Evolutionary conservation across 2,888 invertebrate species (phyloP).

Genomic region (Eurytoma californica): DNA sequence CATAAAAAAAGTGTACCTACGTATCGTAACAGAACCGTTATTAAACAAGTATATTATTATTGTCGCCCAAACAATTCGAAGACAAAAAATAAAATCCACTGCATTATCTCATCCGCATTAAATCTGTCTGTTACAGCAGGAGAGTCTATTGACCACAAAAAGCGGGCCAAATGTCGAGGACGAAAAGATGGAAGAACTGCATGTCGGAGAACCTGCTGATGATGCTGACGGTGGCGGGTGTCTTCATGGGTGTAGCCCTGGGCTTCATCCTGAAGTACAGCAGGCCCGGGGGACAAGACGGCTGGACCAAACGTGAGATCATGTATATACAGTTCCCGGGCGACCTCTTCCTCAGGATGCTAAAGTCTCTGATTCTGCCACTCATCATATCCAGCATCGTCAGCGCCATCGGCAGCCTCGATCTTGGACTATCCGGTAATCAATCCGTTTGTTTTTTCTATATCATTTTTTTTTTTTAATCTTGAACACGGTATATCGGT

Average conservation of each 20-base stretch:
- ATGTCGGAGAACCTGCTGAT: conserved; percentile 76
- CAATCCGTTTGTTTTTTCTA: background rate
- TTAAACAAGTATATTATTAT: background rate
- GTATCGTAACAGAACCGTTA: background rate
- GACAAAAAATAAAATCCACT: background rate
- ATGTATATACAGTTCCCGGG: conserved; percentile 84
- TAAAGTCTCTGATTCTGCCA: conserved; percentile 85
- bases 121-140: background rate
- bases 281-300: conserved; percentile 48
- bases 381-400: conserved; percentile 83
- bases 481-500: no score
- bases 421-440: conserved; percentile 81
- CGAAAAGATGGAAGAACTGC: conserved; percentile 66
- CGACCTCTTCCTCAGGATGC: conserved; percentile 84
- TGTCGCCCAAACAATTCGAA: no score
- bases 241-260: conserved; percentile 77
- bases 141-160: background rate
- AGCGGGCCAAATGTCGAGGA: conserved; percentile 61
- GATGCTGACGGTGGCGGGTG: conserved; percentile 78
- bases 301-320: conserved; percentile 78
- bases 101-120: background rate
- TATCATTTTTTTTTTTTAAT: no score
- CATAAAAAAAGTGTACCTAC: background rate
- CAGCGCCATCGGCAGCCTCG: conserved; percentile 83
- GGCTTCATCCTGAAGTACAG: conserved; percentile 76